Conservation (phyloP, 2,888 invertebrate genomes). For the Acrobasis repandana region DNA sequence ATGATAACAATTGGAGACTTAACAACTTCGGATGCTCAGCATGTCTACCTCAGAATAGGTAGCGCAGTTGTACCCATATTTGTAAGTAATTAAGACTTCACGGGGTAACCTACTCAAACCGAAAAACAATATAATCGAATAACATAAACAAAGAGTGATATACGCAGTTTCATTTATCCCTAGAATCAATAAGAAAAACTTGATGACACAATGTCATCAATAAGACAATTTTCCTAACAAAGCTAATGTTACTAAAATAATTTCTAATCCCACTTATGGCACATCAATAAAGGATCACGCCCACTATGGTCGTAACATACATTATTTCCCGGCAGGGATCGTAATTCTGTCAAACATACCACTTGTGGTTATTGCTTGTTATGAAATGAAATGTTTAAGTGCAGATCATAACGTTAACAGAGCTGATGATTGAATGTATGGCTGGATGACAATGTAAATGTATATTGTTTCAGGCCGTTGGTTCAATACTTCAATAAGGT, state of each 20-base stretch:
- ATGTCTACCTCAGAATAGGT: too few species aligned
- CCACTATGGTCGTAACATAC: constrained; percentile 58
- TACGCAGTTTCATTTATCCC: too few species aligned
- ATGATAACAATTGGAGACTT: too few species aligned
- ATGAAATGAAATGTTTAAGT: constrained; percentile 44
- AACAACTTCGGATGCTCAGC: too few species aligned
- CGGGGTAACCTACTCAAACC: too few species aligned
- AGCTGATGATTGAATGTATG: constrained; percentile 28
- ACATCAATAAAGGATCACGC: constrained; percentile 55
- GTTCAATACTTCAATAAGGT: too few species aligned
- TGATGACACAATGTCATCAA: not conserved
- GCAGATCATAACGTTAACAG: constrained; percentile 43
- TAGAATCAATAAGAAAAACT: not conserved
- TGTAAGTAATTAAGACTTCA: too few species aligned
- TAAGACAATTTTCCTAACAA: constrained; percentile 1
- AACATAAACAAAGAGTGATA: too few species aligned
- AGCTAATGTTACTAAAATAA: constrained; percentile 20
- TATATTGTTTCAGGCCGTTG: constrained; percentile 2
- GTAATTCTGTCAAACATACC: constrained; percentile 57
- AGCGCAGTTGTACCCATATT: too few species aligned
- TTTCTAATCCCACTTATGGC: constrained; percentile 38
- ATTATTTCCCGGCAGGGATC: constrained; percentile 60
- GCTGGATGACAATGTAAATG: constrained; percentile 11
- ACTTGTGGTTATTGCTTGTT: constrained; percentile 50
- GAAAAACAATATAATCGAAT: too few species aligned